A percentile compares a stretch with the other conserved stretches of the same genome.
Conservation (phyloP, 2,113 vertebrate species). For the Ibidorhyncha struthersii region DNA sequence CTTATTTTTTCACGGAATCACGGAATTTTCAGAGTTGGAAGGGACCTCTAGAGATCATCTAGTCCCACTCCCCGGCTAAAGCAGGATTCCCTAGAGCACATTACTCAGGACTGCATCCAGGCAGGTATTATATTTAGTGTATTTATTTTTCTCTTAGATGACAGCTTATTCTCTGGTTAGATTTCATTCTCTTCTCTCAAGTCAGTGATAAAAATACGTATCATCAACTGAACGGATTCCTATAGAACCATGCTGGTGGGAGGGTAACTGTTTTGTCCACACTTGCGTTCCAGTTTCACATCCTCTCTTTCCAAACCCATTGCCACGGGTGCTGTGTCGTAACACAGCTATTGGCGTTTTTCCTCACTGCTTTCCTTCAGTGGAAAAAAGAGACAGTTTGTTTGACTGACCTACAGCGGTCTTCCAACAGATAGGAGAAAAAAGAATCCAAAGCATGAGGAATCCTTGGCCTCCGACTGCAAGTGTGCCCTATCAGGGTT, state of each 20-base stretch:
- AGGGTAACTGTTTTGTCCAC: not conserved
- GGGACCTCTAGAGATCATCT: no score
- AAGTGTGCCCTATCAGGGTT: not conserved
- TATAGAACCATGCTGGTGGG: not conserved
- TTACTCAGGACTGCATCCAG: no score
- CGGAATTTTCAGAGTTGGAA: no score
- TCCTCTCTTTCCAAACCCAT: not conserved
- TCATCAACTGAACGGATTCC: not conserved
- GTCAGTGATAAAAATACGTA: not conserved
- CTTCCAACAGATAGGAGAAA: not conserved
- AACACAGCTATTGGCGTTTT: not conserved
- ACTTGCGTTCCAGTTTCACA: not conserved
- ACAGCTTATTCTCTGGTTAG: not conserved
- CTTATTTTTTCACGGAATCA: not conserved
- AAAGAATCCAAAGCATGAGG: not conserved
- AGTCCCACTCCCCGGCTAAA: no score
- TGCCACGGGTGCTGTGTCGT: not conserved
- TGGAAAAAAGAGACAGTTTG: not conserved
- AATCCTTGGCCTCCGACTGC: not conserved
- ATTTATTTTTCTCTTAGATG: not conserved
- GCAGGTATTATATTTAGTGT: not conserved
- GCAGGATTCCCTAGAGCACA: no score
- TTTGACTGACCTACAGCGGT: not conserved
- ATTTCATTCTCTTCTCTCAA: not conserved
- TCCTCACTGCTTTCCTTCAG: not conserved